Conservation (phyloP, 2,797 vertebrate species). For the Crax fasciolata region DNA sequence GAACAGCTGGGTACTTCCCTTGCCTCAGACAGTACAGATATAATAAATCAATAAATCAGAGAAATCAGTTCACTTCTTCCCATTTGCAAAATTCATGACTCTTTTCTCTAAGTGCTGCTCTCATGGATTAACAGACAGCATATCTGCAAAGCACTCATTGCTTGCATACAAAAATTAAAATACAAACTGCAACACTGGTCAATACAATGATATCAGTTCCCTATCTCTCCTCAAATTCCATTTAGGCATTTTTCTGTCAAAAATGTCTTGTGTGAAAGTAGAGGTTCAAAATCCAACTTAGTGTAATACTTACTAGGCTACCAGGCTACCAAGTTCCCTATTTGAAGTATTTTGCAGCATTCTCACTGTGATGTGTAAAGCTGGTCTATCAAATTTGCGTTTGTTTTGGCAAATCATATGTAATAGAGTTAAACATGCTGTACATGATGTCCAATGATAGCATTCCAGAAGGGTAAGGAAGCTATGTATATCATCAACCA, state of each 20-base stretch:
- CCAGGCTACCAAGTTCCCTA: neutral
- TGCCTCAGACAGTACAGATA: neutral
- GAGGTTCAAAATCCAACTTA: neutral
- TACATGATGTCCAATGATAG: neutral
- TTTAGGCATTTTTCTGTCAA: neutral
- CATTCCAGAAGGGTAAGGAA: neutral
- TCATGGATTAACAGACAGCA: neutral
- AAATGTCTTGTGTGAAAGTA: neutral
- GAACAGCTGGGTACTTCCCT: neutral
- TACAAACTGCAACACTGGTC: neutral
- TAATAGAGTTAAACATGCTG: neutral
- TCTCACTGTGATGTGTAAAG: neutral
- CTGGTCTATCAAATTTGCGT: neutral
- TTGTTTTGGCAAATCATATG: neutral
- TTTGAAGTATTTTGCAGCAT: neutral
- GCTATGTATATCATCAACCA: neutral
- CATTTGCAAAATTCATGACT: neutral
- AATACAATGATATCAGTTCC: neutral
- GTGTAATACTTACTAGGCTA: neutral
- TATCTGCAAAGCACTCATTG: neutral
- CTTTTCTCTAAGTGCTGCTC: neutral
- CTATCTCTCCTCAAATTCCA: neutral
- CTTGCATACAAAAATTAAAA: neutral
- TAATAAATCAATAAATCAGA: neutral
- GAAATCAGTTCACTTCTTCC: neutral